Percentiles rank a stretch among this genome's conserved stretches.
Conservation (phyloP, 2,888 invertebrate species). For the Hermaeophaga mercurialis region DNA sequence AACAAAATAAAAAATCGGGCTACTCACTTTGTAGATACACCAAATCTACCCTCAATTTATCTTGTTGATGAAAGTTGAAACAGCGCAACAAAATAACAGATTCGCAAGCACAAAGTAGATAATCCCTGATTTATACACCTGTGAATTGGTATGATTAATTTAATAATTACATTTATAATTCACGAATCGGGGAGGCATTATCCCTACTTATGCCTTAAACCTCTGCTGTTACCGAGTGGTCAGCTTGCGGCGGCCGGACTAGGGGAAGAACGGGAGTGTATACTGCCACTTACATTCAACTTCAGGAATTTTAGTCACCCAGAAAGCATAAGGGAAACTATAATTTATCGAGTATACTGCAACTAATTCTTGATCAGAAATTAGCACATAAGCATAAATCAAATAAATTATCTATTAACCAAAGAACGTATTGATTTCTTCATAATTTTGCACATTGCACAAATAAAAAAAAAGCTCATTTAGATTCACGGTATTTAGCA, state of each 20-base stretch:
- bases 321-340: no score
- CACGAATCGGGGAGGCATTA: constrained; percentile 39
- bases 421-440: no score
- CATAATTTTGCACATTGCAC: no score
- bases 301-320: no score
- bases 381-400: no score
- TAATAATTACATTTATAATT: constrained; percentile 39
- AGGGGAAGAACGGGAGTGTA: constrained; percentile 29
- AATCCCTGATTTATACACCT: constrained; percentile 31
- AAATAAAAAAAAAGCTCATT: no score
- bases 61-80: constrained; percentile 15
- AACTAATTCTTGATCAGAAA: no score
- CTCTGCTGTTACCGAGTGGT: constrained; percentile 41
- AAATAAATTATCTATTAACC: no score
- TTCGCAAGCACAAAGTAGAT: constrained; percentile 18
- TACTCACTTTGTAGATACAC: neutral
- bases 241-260: constrained; percentile 41
- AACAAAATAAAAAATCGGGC: neutral
- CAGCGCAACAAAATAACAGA: constrained; percentile 14
- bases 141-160: constrained; percentile 32
- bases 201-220: constrained; percentile 41
- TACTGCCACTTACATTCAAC: no score
- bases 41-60: neutral
- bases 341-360: no score
- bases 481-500: no score